Conservation (phyloP, 2,888 invertebrate genomes). For the Platerodrilus igneus region DNA sequence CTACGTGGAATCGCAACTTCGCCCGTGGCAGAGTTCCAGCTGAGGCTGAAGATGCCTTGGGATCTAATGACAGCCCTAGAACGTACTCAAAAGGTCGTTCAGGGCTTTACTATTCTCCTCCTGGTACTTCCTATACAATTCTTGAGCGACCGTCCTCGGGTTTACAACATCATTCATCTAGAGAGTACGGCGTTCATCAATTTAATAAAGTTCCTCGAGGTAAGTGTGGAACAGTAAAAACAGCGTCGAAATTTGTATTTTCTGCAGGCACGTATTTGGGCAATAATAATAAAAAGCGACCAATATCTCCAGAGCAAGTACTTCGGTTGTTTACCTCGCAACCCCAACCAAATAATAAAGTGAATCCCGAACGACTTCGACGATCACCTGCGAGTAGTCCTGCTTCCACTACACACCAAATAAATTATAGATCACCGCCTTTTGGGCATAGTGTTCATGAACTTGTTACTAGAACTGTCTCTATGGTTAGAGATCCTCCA, state of each 20-base stretch:
- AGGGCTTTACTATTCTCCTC: constrained; percentile 79
- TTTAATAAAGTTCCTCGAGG: constrained; percentile 48
- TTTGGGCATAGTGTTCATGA: constrained; percentile 63
- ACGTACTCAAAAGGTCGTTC: constrained; percentile 54
- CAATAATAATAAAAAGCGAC: constrained; percentile 67
- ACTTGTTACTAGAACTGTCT: constrained; percentile 76
- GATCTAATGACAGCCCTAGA: constrained; percentile 49
- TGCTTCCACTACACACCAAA: constrained; percentile 74
- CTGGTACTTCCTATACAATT: constrained; percentile 84
- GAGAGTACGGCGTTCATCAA: constrained; percentile 35
- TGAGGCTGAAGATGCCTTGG: constrained; percentile 56
- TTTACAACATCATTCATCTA: constrained; percentile 51
- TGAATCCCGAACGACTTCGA: constrained; percentile 38
- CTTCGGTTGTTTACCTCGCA: constrained; percentile 43
- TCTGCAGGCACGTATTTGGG: constrained; percentile 66
- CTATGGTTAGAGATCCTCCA: constrained; percentile 77
- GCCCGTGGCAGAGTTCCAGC: constrained; percentile 49
- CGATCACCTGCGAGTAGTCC: constrained; percentile 72
- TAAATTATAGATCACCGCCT: constrained; percentile 37
- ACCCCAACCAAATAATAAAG: constrained; percentile 35
- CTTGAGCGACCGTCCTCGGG: constrained; percentile 74
- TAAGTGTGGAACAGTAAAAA: no score
- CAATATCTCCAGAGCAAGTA: constrained; percentile 79
- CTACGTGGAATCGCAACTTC: constrained; percentile 23
- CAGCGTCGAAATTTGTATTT: no score